Percentiles rank a stretch among this genome's conserved stretches.
These are phyloP conservation scores for Amphipoea lucens DNA, from an alignment of 2,888 invertebrate genomes.

Conservation along the genomic window DNA sequence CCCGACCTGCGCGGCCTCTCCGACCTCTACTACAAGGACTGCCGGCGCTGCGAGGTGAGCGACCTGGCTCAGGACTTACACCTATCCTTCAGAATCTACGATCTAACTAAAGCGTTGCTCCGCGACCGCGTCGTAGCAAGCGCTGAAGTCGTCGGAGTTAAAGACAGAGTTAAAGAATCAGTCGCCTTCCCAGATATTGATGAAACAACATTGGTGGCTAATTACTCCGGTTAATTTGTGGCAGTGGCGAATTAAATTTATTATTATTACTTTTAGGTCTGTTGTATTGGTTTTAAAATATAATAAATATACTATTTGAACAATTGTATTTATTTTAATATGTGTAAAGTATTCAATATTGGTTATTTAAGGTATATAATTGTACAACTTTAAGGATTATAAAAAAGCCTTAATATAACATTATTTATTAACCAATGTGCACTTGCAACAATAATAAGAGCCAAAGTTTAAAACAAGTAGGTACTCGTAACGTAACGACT, in stretches of 20 bases:
- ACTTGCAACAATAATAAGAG: conserved; percentile 37
- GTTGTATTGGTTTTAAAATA: conserved; percentile 32
- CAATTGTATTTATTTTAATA: conserved; percentile 54
- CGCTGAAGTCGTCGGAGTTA: conserved; percentile 44
- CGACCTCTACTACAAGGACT: conserved; percentile 97
- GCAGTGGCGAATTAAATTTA: conserved; percentile 20
- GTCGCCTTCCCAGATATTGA: conserved; percentile 54
- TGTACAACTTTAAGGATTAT: conserved; percentile 48
- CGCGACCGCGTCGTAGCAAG: conserved; percentile 65
- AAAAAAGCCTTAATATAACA: conserved; percentile 42
- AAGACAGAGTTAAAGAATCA: conserved; percentile 41
- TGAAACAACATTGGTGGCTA: conserved; percentile 69
- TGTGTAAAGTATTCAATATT: conserved; percentile 43
- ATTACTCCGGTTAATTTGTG: conserved; percentile 65
- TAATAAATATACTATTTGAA: conserved; percentile 49
- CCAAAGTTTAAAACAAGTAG: conserved; percentile 24
- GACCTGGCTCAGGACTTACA: conserved; percentile 80
- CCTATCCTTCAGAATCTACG: conserved; percentile 80
- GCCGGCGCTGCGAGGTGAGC: conserved; percentile 91
- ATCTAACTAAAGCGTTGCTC: conserved; percentile 76
- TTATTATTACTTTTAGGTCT: conserved; percentile 9
- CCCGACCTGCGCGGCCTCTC: conserved; percentile 94
- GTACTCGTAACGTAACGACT: not conserved
- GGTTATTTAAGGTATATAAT: conserved; percentile 39
- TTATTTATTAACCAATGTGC: conserved; percentile 38